A percentile compares a stretch with the other conserved stretches of the same genome.
Conservation (phyloP, 2,113 vertebrate genomes). For the Plestiodon gilberti region DNA sequence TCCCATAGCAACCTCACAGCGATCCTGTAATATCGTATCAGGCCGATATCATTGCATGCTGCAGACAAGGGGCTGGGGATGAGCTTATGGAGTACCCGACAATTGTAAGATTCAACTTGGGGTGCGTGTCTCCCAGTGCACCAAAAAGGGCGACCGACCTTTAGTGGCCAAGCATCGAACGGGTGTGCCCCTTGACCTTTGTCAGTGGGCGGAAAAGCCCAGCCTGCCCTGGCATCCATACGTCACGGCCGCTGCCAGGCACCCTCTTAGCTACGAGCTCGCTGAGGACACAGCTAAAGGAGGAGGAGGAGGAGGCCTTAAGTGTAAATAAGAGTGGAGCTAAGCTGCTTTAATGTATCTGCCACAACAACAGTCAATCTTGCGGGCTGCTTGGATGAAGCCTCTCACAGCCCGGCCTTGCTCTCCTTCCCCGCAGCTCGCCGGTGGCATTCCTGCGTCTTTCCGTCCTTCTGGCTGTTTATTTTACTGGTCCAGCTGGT, state of each 20-base stretch:
- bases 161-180: background rate
- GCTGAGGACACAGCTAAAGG: constrained; percentile 63
- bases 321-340: constrained; percentile 54
- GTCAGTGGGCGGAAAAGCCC: accelerated
- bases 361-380: constrained; percentile 30
- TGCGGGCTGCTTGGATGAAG: background rate
- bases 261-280: constrained; percentile 49
- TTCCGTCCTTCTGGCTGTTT: background rate
- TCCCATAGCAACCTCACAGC: too few relatives aligned
- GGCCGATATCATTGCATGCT: too few relatives aligned
- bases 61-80: too few relatives aligned
- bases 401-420: accelerated
- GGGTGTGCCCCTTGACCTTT: background rate
- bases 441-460: accelerated
- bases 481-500: background rate
- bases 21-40: too few relatives aligned
- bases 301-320: constrained; percentile 61
- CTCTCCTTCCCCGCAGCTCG: accelerated
- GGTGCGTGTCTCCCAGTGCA: too few relatives aligned
- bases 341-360: constrained; percentile 68
- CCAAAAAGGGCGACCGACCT: background rate
- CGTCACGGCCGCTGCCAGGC: constrained; percentile 10
- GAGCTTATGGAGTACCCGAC: too few relatives aligned
- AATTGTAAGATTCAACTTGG: too few relatives aligned
- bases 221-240: accelerated